phyloP scores from a whole-genome alignment of 2,797 vertebrate genomes.

The Pangasius mekongensis region DNA sequence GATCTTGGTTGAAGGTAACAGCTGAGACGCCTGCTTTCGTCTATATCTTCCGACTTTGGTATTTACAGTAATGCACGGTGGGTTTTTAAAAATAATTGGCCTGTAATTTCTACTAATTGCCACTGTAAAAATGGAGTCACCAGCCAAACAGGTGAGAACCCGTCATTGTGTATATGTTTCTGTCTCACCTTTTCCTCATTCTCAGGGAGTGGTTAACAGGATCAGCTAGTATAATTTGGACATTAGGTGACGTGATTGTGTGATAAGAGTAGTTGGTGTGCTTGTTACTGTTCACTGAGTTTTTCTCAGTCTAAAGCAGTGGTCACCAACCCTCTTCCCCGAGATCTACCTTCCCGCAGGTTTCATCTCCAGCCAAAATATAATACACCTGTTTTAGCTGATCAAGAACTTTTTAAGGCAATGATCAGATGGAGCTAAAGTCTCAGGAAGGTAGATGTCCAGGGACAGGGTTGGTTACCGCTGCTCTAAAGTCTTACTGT shows the following conservation, averaged over 20 bases:
- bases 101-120: background rate
- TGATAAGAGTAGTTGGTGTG: background rate
- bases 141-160: background rate
- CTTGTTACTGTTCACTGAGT: background rate
- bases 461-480: too few species aligned
- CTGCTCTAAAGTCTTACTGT: background rate
- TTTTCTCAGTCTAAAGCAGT: background rate
- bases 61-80: background rate
- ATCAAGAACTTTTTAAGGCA: too few species aligned
- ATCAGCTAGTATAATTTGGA: background rate
- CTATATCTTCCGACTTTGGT: background rate
- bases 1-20: background rate
- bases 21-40: background rate
- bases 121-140: background rate
- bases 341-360: too few species aligned
- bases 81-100: background rate
- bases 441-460: too few species aligned
- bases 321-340: too few species aligned
- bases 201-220: background rate
- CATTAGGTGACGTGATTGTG: background rate
- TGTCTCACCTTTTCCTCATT: background rate
- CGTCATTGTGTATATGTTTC: background rate
- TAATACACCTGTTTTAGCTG: too few species aligned
- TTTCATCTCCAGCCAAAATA: too few species aligned
- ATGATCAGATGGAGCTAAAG: too few species aligned